A percentile compares a stretch with the other conserved stretches of the same genome.
These are phyloP conservation scores for Rapana venosa DNA, from an alignment of 2,888 invertebrate genomes.

Conservation along the genomic window DNA sequence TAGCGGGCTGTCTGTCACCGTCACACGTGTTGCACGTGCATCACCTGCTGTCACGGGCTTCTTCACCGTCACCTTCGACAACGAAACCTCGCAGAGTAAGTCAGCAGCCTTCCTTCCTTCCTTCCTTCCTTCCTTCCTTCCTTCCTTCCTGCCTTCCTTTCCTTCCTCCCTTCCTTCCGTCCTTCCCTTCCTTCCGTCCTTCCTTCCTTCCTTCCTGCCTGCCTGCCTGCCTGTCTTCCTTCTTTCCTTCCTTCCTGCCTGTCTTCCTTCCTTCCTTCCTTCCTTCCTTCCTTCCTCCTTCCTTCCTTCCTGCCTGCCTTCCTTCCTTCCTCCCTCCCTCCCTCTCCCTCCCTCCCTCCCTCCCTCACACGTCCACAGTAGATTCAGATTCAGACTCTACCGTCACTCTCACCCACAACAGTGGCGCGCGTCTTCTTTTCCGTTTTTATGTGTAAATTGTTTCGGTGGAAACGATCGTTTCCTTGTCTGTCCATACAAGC, in stretches of 20 bases:
- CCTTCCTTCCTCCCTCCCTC: conserved; percentile 36
- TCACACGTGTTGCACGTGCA: not conserved
- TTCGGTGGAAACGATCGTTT: too few species aligned
- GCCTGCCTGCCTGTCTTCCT: conserved; percentile 24
- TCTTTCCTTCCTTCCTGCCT: conserved; percentile 43
- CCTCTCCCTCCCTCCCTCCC: conserved; percentile 37
- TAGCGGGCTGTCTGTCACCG: not conserved
- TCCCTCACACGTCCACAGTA: not conserved
- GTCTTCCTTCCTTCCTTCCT: conserved; percentile 40
- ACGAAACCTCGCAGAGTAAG: not conserved
- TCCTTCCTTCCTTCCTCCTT: conserved; percentile 42
- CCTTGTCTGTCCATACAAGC: too few species aligned
- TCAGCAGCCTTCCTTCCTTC: not conserved
- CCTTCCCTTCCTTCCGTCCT: conserved; percentile 4
- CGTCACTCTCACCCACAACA: too few species aligned
- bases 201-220: not conserved
- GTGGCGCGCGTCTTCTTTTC: too few species aligned
- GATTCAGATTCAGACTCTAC: too few species aligned
- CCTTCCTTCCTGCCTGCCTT: conserved; percentile 26
- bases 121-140: conserved; percentile 39
- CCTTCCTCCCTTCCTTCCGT: conserved; percentile 41
- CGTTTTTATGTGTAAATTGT: too few species aligned
- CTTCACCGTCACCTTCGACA: not conserved
- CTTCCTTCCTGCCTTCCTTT: conserved; percentile 45
- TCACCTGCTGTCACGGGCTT: not conserved